Evolutionary conservation across 2,888 invertebrate genomes (phyloP).

Genomic region (Caenorhabditis doughertyi): DNA sequence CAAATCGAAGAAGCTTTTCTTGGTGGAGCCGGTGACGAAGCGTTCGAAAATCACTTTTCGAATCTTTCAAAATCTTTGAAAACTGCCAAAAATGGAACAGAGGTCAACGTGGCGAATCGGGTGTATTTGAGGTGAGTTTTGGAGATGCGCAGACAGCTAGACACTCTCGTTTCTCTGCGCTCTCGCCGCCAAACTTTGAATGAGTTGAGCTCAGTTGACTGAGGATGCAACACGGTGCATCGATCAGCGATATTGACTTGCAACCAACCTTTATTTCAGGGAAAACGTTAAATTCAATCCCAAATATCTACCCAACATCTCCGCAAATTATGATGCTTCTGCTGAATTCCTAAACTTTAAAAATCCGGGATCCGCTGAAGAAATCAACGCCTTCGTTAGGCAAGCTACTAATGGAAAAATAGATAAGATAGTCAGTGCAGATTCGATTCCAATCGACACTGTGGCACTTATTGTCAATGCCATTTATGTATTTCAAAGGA

Average conservation of each 20-base stretch:
- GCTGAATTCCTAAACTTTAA: slow-evolving; percentile 43
- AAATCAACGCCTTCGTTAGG: slow-evolving; percentile 91
- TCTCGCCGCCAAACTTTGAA: too few species aligned
- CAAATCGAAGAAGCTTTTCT: slow-evolving; percentile 33
- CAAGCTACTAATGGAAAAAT: slow-evolving; percentile 90
- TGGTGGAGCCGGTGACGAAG: slow-evolving; percentile 39
- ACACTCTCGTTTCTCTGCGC: background rate
- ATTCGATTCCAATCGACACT: slow-evolving; percentile 71
- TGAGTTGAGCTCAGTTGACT: background rate
- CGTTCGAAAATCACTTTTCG: slow-evolving; percentile 56
- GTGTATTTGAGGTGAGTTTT: slow-evolving; percentile 42
- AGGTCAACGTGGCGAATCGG: slow-evolving; percentile 43
- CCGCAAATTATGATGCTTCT: slow-evolving; percentile 20
- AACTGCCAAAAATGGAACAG: slow-evolving; percentile 19
- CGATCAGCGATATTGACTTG: too few species aligned
- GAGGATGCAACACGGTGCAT: too few species aligned
- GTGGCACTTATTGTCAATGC: slow-evolving; percentile 63
- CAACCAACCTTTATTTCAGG: slow-evolving; percentile 14
- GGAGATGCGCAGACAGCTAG: background rate
- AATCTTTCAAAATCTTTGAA: slow-evolving; percentile 29
- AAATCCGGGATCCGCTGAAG: slow-evolving; percentile 65
- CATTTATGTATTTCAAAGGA: slow-evolving; percentile 63
- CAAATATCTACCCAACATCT: slow-evolving; percentile 15
- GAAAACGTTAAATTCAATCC: background rate
- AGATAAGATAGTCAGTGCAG: slow-evolving; percentile 87